Evolutionary conservation across 2,113 vertebrate species (phyloP).

Genomic region (Ceuthmochares aereus): DNA sequence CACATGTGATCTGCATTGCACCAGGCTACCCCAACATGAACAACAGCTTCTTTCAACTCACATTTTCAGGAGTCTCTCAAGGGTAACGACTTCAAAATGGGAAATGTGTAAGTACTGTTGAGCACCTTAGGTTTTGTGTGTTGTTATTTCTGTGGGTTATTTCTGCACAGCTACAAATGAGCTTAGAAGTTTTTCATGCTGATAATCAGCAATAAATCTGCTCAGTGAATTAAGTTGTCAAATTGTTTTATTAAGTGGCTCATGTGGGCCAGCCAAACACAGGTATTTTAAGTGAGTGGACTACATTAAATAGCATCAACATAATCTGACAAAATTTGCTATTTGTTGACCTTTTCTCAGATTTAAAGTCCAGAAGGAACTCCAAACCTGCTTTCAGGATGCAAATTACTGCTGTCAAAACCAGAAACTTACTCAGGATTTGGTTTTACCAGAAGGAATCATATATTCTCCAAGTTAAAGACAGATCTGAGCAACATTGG

Average conservation of each 20-base stretch:
- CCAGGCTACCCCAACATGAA: not conserved
- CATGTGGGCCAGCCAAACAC: not conserved
- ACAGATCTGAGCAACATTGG: not conserved
- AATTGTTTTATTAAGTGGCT: not conserved
- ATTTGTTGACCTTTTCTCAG: not conserved
- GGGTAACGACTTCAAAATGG: not conserved
- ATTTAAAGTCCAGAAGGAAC: not conserved
- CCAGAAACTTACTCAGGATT: not conserved
- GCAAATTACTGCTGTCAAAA: not conserved
- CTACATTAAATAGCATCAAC: not conserved
- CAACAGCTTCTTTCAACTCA: not conserved
- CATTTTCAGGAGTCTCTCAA: not conserved
- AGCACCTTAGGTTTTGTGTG: not conserved
- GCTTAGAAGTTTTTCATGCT: not conserved
- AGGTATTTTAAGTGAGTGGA: not conserved
- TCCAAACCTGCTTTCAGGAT: not conserved
- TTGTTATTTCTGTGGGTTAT: not conserved
- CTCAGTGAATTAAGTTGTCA: not conserved
- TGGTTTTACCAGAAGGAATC: not conserved
- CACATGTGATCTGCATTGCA: fast-evolving
- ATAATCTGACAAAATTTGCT: not conserved
- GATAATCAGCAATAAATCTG: not conserved
- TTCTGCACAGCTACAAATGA: not conserved
- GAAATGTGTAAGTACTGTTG: not conserved
- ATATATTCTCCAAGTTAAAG: not conserved